Conservation (phyloP, 2,797 vertebrate species). For the Echiichthys vipera region DNA sequence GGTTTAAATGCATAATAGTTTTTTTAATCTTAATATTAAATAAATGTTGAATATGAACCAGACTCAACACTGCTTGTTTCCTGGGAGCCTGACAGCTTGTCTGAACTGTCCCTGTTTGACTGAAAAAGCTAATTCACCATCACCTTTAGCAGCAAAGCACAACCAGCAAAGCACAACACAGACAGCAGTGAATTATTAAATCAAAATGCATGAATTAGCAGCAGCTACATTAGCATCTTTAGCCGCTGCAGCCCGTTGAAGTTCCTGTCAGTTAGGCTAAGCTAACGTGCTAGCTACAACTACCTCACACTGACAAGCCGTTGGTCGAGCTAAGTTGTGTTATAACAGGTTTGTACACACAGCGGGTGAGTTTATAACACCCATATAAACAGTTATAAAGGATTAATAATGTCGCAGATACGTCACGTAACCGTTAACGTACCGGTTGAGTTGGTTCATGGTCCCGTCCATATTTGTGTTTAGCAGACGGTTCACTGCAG, state of each 20-base stretch:
- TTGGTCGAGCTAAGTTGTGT: constrained; percentile 63
- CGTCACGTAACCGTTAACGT: constrained; percentile 23
- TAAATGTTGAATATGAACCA: too few relatives aligned
- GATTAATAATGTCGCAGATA: background rate
- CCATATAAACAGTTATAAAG: background rate
- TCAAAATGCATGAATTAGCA: too few relatives aligned
- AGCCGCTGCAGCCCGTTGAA: constrained; percentile 13
- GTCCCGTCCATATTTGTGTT: constrained; percentile 76
- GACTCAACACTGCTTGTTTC: too few relatives aligned
- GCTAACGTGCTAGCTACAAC: constrained; percentile 31
- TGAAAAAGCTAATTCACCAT: background rate
- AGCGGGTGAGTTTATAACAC: background rate
- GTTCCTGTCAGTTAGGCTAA: constrained; percentile 22
- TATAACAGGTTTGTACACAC: constrained; percentile 50
- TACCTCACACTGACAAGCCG: background rate
- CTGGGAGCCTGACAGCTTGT: too few relatives aligned
- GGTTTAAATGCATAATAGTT: too few relatives aligned
- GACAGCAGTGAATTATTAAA: background rate
- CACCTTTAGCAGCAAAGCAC: background rate
- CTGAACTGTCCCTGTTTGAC: background rate
- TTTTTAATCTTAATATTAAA: too few relatives aligned
- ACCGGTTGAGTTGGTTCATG: constrained; percentile 70
- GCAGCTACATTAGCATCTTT: constrained; percentile 31
- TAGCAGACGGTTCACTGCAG: too few relatives aligned
- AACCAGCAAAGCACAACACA: background rate